Evolutionary conservation across 1,140 invertebrate genomes (phyloP), one percentile per base, ranked within the genome.

Genomic region (Drosophila pectinifera): DNA sequence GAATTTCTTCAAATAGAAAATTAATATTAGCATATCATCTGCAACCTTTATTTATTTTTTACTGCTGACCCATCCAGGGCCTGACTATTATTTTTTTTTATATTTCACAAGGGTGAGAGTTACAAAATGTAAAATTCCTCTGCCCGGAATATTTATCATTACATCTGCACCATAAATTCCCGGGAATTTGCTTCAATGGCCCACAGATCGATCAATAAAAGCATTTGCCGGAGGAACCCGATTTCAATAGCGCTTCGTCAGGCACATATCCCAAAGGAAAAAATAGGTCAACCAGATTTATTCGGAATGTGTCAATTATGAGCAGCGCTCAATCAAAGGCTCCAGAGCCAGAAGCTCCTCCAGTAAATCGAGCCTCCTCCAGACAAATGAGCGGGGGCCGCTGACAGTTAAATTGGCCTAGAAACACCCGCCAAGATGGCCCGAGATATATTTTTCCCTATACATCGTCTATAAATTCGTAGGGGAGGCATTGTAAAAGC

Each of bases 321-420:
- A 88, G 58, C 48, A 53, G 72, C 76, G 68, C 76, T 88, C 83
- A 88, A 88, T 88, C 83, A 88, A 83, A n/a, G n/a, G n/a, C n/a
- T n/a, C n/a, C 73, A 42, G 70, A 54, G 41, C 64, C 3, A 36
- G 4, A 6, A 34, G 13, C 49, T 53, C 49, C 78, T 39, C 45
- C 49, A 16, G 53, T 16, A 58, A 54, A 78, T 58, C 69, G 48
- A 73, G 28, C 28, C 28, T 10, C 10, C 28, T 38, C 16, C 70
- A 38, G 58, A 74, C 67, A 73, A 73, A 73, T 73, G 41, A 65
- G 58, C 73, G 58, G 64, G 53, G 78, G 56, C 54, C 74, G 78
- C 82, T 86, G 82, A 86, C 82, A 75, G 82, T 86, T 67, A 78
- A 86, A 86, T 81, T 86, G 82, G 82, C 73, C 78, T 48, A 70